Percentiles rank a stretch among this genome's conserved stretches.
These are phyloP conservation scores for Oscheius sp. DNA, from an alignment of 1,140 invertebrate genomes.

Conservation along the genomic window DNA sequence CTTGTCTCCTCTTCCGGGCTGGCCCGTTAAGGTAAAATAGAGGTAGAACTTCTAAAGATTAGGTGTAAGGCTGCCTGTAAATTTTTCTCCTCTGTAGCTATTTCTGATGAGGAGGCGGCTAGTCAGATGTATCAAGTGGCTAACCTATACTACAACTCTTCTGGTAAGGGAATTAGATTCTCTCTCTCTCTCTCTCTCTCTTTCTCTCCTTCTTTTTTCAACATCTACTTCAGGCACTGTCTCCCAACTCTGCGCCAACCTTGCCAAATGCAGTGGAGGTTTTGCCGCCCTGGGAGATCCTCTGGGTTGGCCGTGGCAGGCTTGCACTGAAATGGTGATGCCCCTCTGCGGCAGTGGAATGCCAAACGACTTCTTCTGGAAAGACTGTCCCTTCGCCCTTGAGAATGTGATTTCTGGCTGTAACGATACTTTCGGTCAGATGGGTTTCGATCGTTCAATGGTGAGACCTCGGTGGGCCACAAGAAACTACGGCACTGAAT, in stretches of 20 bases:
- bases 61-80: conserved; percentile 19
- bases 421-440: conserved; percentile 7
- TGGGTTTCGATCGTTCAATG: conserved; percentile 63
- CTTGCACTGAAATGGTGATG: conserved; percentile 94
- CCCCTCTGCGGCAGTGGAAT: conserved; percentile 78
- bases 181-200: too few species aligned
- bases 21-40: conserved; percentile 68
- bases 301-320: conserved; percentile 70
- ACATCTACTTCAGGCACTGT: not conserved
- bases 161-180: conserved; percentile 64
- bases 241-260: conserved; percentile 17
- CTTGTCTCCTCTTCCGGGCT: conserved; percentile 63
- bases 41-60: not conserved
- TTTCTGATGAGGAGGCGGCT: conserved; percentile 67
- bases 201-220: too few species aligned
- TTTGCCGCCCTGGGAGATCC: conserved; percentile 67
- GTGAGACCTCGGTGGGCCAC: conserved; percentile 70
- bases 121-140: conserved; percentile 70
- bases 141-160: conserved; percentile 78
- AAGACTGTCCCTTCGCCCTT: conserved; percentile 67
- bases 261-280: conserved; percentile 35
- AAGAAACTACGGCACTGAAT: conserved; percentile 66
- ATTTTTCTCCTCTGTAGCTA: conserved; percentile 36
- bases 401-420: conserved; percentile 60
- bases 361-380: conserved; percentile 54